Base-by-base conservation (phyloP, 2,888 invertebrate species). In the Parnassius smintheus region DNA sequence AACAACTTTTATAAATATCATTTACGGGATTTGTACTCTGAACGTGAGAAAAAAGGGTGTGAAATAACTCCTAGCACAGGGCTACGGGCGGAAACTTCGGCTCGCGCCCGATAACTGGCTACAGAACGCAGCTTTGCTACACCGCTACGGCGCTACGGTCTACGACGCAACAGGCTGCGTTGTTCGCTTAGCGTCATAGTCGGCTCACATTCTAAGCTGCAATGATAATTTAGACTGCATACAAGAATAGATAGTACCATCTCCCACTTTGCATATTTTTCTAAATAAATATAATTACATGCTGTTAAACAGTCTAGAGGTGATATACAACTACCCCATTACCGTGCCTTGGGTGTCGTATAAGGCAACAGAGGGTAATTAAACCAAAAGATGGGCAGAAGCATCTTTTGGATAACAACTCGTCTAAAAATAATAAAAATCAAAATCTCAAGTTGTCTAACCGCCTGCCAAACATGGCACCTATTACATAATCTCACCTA, bases 51-150 rank as follows among this genome's bases (percentile, higher is more conserved):
- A 62, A 59, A 64, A 57, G 61, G 63, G 64, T 67, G 46, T 58
- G 62, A 64, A 62, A 64, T 57, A 61, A 62, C 68, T 66, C 66
- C 75, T 75, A 75, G 75, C 67, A 70, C 72, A 73, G 75, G 76
- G 78, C 65, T 78, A 82, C 89, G 88, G 75, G 86, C 82, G 86
- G 80, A 77, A 83, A 80, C 85, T 72, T 72, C 81, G 86, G 77
- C 77, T 73, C 80, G 76, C 83, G 80, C 76, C 77, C 78, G 80
- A 81, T 80, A 79, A 90, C 90, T 90, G 88, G 80, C 89, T 85
- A 85, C 85, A 82, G 73, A 64, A 62, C 68, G 67, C 68, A 67
- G 67, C 62, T 51, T 41, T 22, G 65, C 70, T 71, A 68, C 70
- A 72, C 69, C 56, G 76, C 75, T 75, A 75, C 78, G 75, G 64